Percentiles rank a stretch among this genome's conserved stretches.
phyloP scores from a whole-genome alignment of 2,888 invertebrate genomes.

The Teleogryllus oceanicus region DNA sequence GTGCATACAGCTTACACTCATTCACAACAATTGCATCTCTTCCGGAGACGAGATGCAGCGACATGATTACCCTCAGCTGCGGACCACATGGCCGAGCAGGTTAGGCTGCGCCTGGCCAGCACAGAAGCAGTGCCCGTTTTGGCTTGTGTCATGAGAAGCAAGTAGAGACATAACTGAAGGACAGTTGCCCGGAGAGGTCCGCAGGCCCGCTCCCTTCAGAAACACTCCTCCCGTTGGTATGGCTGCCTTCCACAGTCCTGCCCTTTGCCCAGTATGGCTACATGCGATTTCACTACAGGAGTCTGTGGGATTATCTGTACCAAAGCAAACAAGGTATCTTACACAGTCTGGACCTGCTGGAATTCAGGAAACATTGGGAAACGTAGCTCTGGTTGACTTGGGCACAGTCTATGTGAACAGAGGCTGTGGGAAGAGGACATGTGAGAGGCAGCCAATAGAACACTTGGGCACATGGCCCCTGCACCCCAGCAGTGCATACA shows the following conservation, averaged over 20 bases:
- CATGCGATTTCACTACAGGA: neutral
- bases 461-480: constrained; percentile 5
- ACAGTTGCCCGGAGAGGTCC: neutral
- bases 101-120: constrained; percentile 8
- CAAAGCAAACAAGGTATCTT: neutral
- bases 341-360: neutral
- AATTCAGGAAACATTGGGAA: neutral
- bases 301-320: neutral
- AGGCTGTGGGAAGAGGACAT: neutral
- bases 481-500: constrained; percentile 25
- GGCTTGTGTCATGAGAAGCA: constrained; percentile 20
- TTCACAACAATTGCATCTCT: constrained; percentile 12
- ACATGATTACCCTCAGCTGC: neutral
- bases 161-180: neutral
- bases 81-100: neutral
- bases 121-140: neutral
- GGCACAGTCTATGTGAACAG: no score
- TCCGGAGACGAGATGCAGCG: neutral
- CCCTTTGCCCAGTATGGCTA: neutral
- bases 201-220: neutral
- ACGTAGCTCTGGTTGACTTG: no score
- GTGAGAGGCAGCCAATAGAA: constrained; percentile 18
- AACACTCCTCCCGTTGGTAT: neutral
- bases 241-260: neutral
- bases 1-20: constrained; percentile 26